Base-by-base conservation (phyloP, 2,888 invertebrate genomes). In the Cephus pygmeus region DNA sequence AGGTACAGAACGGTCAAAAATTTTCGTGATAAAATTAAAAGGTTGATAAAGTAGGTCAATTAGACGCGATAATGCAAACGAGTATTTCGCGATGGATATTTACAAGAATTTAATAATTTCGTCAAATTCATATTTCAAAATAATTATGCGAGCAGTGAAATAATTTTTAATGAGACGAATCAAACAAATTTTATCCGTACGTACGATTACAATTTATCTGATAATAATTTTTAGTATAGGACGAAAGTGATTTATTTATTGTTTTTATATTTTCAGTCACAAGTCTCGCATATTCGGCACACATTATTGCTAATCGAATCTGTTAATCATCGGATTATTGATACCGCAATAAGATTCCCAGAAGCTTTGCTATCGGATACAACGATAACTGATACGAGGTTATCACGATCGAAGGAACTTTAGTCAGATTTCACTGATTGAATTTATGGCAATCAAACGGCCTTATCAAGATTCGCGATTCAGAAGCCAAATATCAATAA, bases 11-110 rank as follows among this genome's bases (percentile, higher is more conserved):
- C n/a, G 33, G 31, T 31, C 34, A 77, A 75, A 56, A 31, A 34
- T 34, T 75, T 69, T 75, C 35, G 12, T 33, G 34, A 35, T n/a
- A 56, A 68, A 34, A 75, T 75, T 34, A 75, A 56, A 75, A 75
- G n/a, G 15, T 68, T 35, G 76, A 76, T 76, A 56, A 56, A 56
- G 0, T 23, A 56, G 9, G 2, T 56, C 1, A 56, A 56, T 56
- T 56, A 56, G 1, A 2, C 2, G 15, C 23, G 23, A 56, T 56
- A 56, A 56, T 9, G 9, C 2, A 23, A 56, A 9, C 0, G 0
- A 23, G 15, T 56, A 23, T 9, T 23, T 56, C 6, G 15, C 15
- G 6, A 40, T 6, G 6, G 0, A 35, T 3, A 35, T 35, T 56
- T 9, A 23, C 0, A 23, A 23, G 56, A 9, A 56, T 56, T 2